These are phyloP conservation scores for Drosophila nigrodunni DNA, from an alignment of 1,140 invertebrate genomes.

Conservation along the genomic window DNA sequence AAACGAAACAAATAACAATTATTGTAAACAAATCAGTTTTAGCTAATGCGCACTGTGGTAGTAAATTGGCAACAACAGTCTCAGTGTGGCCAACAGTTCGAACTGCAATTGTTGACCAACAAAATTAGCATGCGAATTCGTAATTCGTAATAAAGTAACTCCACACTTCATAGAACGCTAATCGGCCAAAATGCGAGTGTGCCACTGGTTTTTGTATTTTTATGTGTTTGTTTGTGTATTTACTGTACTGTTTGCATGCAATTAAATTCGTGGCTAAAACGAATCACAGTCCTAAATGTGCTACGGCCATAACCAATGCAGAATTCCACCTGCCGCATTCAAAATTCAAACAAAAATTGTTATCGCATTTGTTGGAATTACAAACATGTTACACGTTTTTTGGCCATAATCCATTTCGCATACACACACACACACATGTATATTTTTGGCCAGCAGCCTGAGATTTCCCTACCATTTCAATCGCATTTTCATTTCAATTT, in stretches of 20 bases:
- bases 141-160: constrained; percentile 67
- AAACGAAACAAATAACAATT: constrained; percentile 70
- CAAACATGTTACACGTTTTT: constrained; percentile 25
- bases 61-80: constrained; percentile 3
- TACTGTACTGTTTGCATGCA: constrained; percentile 55
- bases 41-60: neutral
- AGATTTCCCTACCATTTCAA: constrained; percentile 5
- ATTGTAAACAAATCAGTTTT: constrained; percentile 56
- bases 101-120: constrained; percentile 20
- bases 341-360: constrained; percentile 65
- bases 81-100: neutral
- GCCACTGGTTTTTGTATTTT: neutral
- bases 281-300: constrained; percentile 32
- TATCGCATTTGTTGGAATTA: constrained; percentile 69
- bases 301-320: constrained; percentile 30
- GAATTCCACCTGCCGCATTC: constrained; percentile 34
- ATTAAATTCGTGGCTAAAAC: constrained; percentile 68
- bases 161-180: constrained; percentile 61
- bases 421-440: neutral
- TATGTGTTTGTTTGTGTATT: constrained; percentile 16
- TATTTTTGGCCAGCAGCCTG: constrained; percentile 12
- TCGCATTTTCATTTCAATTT: neutral
- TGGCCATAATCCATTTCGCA: constrained; percentile 23
- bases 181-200: constrained; percentile 51
- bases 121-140: constrained; percentile 59